A percentile compares a stretch with the other conserved stretches of the same genome.
Conservation (phyloP, 2,888 invertebrate genomes). For the Andrena haemorrhoa region DNA sequence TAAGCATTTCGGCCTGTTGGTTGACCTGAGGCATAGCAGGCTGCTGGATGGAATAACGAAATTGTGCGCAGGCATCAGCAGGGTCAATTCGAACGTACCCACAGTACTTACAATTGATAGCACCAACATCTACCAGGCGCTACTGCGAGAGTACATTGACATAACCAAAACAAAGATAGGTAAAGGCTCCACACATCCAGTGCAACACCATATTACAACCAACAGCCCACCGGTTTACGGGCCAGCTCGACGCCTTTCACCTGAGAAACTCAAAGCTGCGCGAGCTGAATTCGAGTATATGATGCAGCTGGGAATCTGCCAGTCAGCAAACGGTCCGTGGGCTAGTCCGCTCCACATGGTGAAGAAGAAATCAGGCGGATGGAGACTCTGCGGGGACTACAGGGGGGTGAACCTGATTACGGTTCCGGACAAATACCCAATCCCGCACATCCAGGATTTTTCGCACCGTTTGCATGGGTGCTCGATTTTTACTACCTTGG, state of each 20-base stretch:
- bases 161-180: neutral
- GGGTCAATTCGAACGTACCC: too few relatives aligned
- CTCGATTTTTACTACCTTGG: too few relatives aligned
- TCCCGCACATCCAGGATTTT: constrained; percentile 50
- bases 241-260: neutral
- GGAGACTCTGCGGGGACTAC: too few relatives aligned
- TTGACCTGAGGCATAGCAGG: too few relatives aligned
- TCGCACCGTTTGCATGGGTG: neutral
- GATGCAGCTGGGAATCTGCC: neutral
- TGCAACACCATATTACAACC: neutral
- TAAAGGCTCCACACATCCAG: neutral
- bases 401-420: constrained; percentile 37
- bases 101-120: too few relatives aligned
- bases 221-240: neutral
- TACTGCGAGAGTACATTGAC: neutral
- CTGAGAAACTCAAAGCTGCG: neutral
- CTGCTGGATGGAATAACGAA: too few relatives aligned
- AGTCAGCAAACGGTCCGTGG: neutral
- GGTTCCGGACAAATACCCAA: constrained; percentile 45
- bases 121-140: too few relatives aligned
- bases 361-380: neutral
- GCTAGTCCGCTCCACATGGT: neutral
- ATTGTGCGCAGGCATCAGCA: too few relatives aligned
- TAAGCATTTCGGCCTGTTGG: too few relatives aligned
- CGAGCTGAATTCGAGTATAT: neutral